A percentile compares a stretch with the other conserved stretches of the same genome.
Conservation (phyloP, 1,140 invertebrate genomes). For the Nasonia longicornis region DNA sequence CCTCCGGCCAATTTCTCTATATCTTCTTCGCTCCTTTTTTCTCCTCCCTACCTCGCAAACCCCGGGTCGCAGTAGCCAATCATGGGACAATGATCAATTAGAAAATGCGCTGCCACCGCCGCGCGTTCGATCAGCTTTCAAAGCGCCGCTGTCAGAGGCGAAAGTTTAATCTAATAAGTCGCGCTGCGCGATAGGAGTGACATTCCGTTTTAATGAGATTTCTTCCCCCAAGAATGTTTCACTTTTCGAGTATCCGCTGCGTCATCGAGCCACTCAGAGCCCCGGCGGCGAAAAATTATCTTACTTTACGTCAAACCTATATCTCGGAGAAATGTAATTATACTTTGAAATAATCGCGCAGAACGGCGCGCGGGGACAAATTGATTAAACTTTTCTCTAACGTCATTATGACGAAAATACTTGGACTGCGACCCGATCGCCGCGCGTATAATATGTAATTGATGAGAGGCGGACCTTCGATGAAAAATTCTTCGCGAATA, state of each 20-base stretch:
- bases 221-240: constrained; percentile 45
- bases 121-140: constrained; percentile 11
- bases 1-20: constrained; percentile 3
- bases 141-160: constrained; percentile 21
- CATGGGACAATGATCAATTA: constrained; percentile 39
- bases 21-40: constrained; percentile 3
- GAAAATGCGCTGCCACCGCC: neutral
- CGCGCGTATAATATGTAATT: neutral
- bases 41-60: too few species aligned
- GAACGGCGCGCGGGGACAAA: neutral
- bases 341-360: constrained; percentile 1
- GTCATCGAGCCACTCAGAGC: constrained; percentile 17
- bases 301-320: constrained; percentile 7
- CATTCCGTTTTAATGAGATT: constrained; percentile 45
- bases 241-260: constrained; percentile 31
- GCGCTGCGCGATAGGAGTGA: constrained; percentile 25
- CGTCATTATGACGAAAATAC: neutral
- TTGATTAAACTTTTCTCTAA: neutral
- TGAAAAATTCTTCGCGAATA: too few species aligned
- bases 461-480: neutral
- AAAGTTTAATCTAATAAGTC: constrained; percentile 47
- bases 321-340: constrained; percentile 32
- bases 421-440: neutral
- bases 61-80: constrained; percentile 10
- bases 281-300: constrained; percentile 29